phyloP scores from a whole-genome alignment of 2,888 invertebrate genomes.

The Apeira syringaria region DNA sequence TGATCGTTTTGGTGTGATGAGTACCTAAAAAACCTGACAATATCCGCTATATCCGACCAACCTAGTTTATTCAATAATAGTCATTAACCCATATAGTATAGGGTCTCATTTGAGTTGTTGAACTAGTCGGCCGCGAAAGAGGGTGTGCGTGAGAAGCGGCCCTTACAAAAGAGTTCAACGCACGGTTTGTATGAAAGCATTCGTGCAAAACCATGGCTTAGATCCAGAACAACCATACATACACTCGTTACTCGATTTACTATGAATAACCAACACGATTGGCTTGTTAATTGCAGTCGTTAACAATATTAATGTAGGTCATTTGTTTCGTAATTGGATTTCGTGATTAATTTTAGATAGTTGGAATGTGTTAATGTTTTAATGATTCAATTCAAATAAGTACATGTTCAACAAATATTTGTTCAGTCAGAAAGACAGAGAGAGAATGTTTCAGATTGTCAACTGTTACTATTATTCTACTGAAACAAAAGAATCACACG shows the following conservation, averaged over 20 bases:
- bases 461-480: no score
- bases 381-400: no score
- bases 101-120: conserved; percentile 47
- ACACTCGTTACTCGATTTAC: conserved; percentile 2
- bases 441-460: no score
- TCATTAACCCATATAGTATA: conserved; percentile 50
- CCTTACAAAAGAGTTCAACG: conserved; percentile 83
- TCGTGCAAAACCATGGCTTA: conserved; percentile 60
- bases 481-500: no score
- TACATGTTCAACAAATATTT: no score
- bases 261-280: background rate
- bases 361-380: no score
- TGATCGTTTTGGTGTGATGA: conserved; percentile 43
- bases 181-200: conserved; percentile 65
- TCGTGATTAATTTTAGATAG: no score
- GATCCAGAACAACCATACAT: conserved; percentile 39
- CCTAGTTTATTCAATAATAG: conserved; percentile 42
- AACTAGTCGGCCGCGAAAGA: conserved; percentile 33
- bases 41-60: conserved; percentile 53
- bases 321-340: conserved; percentile 8
- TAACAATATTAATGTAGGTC: conserved; percentile 8
- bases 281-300: background rate
- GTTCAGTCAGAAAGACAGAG: no score
- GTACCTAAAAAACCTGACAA: conserved; percentile 51
- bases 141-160: conserved; percentile 64